Evolutionary conservation across 2,113 vertebrate species (phyloP), one percentile per base, ranked within the genome.

Genomic region (Apteryx owenii): DNA sequence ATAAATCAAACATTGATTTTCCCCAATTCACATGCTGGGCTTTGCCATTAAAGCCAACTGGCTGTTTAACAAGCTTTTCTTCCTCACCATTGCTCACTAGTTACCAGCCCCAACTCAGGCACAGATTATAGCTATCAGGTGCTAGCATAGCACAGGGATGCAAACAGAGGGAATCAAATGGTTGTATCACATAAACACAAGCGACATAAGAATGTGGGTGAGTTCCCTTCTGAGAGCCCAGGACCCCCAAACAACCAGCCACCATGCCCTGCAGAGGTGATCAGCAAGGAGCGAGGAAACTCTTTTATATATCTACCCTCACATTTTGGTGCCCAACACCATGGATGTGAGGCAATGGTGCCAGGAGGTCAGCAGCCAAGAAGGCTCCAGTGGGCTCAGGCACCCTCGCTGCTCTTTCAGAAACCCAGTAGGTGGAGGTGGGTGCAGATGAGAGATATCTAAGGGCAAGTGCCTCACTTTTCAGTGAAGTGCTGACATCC

Each of bases 101-200:
- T 40, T 56, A 21, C 20, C 40, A 44, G 7, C 36, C 19, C 38
- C n/a, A 4, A 12, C n/a, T 61, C 60, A 42, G 58, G 13, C 4
- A 1, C 1, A 1, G 48, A 48, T 19, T 48, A 7, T 19, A 48
- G 46, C 18, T 19, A 19, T 48, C 64, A 61, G 33, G 69, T 44
- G 28, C 42, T 13, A 46, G 23, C 0, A 0, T 1, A n/a, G 61
- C 5, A 0, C 23, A 36, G 56, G 38, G 40, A 31, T 23, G 62
- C 23, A 12, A 51, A 53, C 3, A 3, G 66, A 60, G 70, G 26
- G 23, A 42, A 38, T 68, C 4, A 0, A 17, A 26, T 19, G 31
- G 78, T 60, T 64, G 33, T 9, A 73, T 51, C 44, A 31, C 64
- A 20, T 21, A 19, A 60, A n/a, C 38, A 81, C 42, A 61, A 77